phyloP scores from a whole-genome alignment of 2,797 vertebrate genomes.

The Amblyraja radiata region DNA sequence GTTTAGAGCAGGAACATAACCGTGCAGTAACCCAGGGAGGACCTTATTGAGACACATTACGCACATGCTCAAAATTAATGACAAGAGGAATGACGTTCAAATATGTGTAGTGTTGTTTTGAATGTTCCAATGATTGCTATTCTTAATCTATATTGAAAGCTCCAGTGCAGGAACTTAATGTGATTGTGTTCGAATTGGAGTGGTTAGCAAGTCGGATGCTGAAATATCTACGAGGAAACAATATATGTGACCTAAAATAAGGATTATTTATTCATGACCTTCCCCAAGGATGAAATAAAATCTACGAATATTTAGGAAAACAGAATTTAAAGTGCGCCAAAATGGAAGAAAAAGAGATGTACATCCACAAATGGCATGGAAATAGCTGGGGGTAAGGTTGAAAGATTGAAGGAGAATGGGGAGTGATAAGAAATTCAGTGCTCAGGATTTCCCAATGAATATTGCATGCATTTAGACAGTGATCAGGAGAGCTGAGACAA shows the following conservation, averaged over 20 bases:
- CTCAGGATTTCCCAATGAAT: neutral
- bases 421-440: neutral
- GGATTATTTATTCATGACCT: too few relatives aligned
- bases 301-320: neutral
- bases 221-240: neutral
- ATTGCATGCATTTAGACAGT: neutral
- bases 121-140: neutral
- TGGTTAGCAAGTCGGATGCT: neutral
- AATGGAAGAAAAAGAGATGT: neutral
- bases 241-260: too few relatives aligned
- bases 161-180: neutral
- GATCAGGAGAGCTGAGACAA: neutral
- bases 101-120: neutral
- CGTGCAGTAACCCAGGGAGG: too few relatives aligned
- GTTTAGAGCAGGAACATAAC: too few relatives aligned
- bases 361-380: neutral
- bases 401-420: neutral
- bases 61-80: neutral
- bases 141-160: neutral
- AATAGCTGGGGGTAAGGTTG: neutral
- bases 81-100: neutral
- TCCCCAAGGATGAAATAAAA: neutral
- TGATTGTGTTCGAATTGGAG: neutral
- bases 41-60: neutral
- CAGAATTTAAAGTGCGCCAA: neutral